A percentile compares a stretch with the other conserved stretches of the same genome.
phyloP scores from a whole-genome alignment of 2,113 vertebrate species.

The cat (Felis catus) region DNA sequence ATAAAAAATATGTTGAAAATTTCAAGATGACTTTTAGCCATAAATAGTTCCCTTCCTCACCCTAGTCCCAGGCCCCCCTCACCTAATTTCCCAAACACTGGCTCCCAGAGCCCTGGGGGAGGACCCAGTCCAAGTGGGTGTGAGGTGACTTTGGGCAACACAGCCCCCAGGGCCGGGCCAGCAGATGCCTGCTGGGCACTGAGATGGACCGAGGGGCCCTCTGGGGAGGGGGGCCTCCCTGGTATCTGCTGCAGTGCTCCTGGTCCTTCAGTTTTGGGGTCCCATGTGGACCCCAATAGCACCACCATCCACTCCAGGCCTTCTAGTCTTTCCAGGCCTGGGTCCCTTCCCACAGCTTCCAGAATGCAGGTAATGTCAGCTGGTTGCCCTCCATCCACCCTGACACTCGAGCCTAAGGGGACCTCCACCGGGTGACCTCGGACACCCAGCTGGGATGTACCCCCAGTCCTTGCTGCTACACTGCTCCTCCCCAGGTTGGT shows the following conservation, averaged over 20 bases:
- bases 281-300: not conserved
- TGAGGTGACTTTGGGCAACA: conserved; percentile 23
- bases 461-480: not conserved
- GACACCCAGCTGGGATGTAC: not conserved
- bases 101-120: not conserved
- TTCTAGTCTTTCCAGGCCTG: not conserved
- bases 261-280: not conserved
- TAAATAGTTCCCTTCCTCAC: conserved; percentile 69
- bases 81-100: conserved; percentile 68
- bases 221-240: not conserved
- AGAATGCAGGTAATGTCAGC: not conserved
- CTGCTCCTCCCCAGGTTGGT: not conserved
- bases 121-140: conserved; percentile 66
- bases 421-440: not conserved
- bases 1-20: conserved; percentile 72
- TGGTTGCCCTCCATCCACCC: too few relatives aligned
- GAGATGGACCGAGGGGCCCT: not conserved
- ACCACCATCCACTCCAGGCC: not conserved
- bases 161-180: not conserved
- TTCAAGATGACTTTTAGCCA: conserved; percentile 77
- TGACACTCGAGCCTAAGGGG: not conserved
- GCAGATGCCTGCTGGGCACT: not conserved
- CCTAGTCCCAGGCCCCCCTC: conserved; percentile 60
- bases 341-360: not conserved
- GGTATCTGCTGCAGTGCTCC: not conserved